Conservation (phyloP, 2,113 vertebrate genomes). For the Erythrocercus mccallii region DNA sequence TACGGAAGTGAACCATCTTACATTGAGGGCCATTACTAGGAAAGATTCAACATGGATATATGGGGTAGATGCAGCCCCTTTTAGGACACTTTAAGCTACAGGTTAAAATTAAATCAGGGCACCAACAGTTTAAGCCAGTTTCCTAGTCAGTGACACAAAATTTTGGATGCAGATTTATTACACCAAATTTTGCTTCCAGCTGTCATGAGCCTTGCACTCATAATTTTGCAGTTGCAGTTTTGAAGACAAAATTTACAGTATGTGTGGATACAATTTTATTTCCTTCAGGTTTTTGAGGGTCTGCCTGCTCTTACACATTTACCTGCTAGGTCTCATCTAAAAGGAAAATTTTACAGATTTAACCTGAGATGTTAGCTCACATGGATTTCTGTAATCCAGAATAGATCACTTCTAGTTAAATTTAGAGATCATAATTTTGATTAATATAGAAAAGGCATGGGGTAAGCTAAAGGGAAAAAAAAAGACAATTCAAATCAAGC, state of each 20-base stretch:
- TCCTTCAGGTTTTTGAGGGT: neutral
- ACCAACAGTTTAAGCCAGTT: neutral
- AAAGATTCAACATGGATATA: neutral
- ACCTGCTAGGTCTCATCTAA: neutral
- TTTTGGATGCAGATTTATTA: neutral
- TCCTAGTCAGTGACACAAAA: neutral
- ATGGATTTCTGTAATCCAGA: neutral
- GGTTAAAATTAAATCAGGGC: neutral
- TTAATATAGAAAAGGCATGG: neutral
- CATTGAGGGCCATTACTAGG: neutral
- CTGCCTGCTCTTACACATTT: neutral
- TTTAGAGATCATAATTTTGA: neutral
- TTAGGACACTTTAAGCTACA: neutral
- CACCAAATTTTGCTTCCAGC: neutral
- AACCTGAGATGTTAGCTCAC: neutral
- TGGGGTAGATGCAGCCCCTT: neutral
- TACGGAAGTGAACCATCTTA: neutral
- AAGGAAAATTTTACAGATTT: neutral
- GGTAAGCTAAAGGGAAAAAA: neutral
- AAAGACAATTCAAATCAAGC: neutral
- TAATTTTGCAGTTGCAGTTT: neutral
- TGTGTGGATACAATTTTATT: neutral
- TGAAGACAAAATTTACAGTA: neutral
- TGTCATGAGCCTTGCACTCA: neutral
- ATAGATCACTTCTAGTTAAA: neutral